Conservation (phyloP, 2,113 vertebrate species). For the Cricetomys ansorgei region DNA sequence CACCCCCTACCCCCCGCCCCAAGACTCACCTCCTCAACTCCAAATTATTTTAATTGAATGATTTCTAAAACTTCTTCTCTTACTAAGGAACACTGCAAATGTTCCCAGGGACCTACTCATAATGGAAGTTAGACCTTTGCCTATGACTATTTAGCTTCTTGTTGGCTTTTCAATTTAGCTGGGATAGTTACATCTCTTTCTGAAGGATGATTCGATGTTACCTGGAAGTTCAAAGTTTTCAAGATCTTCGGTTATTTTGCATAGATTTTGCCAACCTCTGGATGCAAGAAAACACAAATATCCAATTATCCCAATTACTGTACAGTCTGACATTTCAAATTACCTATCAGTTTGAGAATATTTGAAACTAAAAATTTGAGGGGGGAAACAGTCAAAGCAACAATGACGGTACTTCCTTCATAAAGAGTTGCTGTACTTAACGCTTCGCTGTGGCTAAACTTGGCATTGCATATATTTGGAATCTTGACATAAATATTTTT, state of each 20-base stretch:
- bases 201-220: constrained; percentile 30
- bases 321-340: constrained; percentile 15
- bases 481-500: background rate
- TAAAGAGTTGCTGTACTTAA: background rate
- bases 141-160: background rate
- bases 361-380: background rate
- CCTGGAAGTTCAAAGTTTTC: background rate
- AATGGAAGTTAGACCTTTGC: background rate
- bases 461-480: background rate
- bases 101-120: background rate
- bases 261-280: background rate
- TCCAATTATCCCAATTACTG: background rate
- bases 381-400: background rate
- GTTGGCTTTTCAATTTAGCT: background rate
- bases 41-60: background rate
- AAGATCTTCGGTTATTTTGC: background rate
- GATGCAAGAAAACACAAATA: constrained; percentile 22
- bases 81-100: constrained; percentile 22
- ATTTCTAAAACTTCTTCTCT: constrained; percentile 11
- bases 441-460: background rate
- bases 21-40: background rate
- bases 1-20: background rate
- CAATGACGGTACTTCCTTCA: background rate
- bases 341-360: background rate
- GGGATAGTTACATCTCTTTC: background rate